A percentile compares a stretch with the other conserved stretches of the same genome.
phyloP scores from a whole-genome alignment of 1,140 invertebrate genomes.

The Danaus plexippus region DNA sequence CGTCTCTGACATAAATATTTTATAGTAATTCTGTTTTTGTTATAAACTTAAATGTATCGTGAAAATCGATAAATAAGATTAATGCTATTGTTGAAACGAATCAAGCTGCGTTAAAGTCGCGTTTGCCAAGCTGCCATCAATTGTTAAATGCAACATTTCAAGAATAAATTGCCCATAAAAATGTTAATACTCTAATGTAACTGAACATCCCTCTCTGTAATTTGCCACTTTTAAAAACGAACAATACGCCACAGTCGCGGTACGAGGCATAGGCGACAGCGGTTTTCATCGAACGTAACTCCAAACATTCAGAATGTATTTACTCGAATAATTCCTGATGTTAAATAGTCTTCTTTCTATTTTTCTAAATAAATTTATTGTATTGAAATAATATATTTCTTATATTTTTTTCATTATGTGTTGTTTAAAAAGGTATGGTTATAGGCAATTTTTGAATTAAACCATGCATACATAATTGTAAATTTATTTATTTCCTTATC shows the following conservation, averaged over 20 bases:
- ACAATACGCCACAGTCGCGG: slow-evolving; percentile 36
- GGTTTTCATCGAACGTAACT: slow-evolving; percentile 1
- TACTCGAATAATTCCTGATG: too few species aligned
- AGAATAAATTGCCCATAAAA: slow-evolving; percentile 65
- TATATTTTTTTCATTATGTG: too few species aligned
- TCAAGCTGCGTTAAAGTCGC: slow-evolving; percentile 47
- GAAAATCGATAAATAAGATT: too few species aligned
- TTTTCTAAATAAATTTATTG: too few species aligned
- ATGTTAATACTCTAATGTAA: slow-evolving; percentile 67
- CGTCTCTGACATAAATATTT: too few species aligned
- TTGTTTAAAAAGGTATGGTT: too few species aligned
- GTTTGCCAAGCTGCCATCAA: slow-evolving; percentile 47
- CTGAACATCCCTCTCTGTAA: slow-evolving; percentile 63
- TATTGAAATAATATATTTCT: too few species aligned
- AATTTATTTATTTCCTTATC: not conserved
- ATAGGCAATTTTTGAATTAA: too few species aligned
- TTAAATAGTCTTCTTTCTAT: too few species aligned
- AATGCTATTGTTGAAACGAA: slow-evolving; percentile 14
- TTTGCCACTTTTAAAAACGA: slow-evolving; percentile 63
- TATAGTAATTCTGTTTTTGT: too few species aligned
- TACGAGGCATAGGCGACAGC: slow-evolving; percentile 26
- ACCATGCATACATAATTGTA: not conserved
- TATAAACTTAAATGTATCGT: too few species aligned
- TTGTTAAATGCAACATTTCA: slow-evolving; percentile 39
- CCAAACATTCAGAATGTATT: too few species aligned